Evolutionary conservation across 1,140 invertebrate genomes (phyloP).

Genomic region (Heliconius nattereri): DNA sequence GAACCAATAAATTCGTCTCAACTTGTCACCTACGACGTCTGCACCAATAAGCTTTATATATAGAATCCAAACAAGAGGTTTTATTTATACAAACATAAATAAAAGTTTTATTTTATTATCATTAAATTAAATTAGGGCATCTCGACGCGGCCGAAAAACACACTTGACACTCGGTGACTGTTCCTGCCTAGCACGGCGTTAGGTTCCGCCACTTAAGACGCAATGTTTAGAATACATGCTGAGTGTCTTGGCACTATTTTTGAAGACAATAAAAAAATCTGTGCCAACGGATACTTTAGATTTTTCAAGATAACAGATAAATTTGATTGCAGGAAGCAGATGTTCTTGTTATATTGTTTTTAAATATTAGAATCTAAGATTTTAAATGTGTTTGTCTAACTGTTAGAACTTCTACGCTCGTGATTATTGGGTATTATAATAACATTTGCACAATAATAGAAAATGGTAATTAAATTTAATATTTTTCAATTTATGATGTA

Average conservation of each 20-base stretch:
- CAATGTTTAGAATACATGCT: not conserved
- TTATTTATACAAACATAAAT: slow-evolving; percentile 2
- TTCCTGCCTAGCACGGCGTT: not conserved
- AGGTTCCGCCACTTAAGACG: not conserved
- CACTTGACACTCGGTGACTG: not conserved
- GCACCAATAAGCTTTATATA: slow-evolving; percentile 10
- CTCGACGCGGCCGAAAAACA: too few relatives aligned
- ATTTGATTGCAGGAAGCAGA: slow-evolving; percentile 64
- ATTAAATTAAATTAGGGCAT: not conserved
- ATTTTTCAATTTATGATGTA: not conserved
- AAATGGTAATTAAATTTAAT: not conserved
- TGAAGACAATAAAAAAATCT: not conserved
- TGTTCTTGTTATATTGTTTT: slow-evolving; percentile 46
- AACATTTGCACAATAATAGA: not conserved
- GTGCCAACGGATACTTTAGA: slow-evolving; percentile 34
- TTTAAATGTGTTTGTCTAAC: slow-evolving; percentile 5
- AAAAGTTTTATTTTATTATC: slow-evolving; percentile 3
- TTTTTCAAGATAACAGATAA: slow-evolving; percentile 55
- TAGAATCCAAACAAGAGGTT: slow-evolving; percentile 2
- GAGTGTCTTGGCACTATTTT: not conserved
- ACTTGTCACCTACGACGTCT: slow-evolving; percentile 13
- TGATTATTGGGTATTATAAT: not conserved
- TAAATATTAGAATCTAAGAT: not conserved
- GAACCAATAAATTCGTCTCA: slow-evolving; percentile 9
- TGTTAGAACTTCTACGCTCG: not conserved